These are phyloP conservation scores for Centroberyx gerrardi DNA, from an alignment of 2,797 vertebrate genomes.

Conservation along the genomic window DNA sequence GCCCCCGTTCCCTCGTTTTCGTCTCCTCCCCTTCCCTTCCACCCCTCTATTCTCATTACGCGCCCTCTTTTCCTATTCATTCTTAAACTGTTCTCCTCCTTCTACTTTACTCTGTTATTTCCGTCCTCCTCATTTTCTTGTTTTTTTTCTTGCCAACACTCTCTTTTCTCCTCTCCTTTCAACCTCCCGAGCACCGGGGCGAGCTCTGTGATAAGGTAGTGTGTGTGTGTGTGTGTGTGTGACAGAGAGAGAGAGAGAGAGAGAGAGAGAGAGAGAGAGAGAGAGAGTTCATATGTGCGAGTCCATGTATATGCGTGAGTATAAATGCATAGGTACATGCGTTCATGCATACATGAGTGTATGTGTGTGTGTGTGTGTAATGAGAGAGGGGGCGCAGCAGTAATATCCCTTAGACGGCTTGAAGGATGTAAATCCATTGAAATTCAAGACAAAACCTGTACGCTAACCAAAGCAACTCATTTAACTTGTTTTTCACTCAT, in stretches of 20 bases:
- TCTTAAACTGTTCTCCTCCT: background rate
- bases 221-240: constrained; percentile 2
- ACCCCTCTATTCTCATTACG: constrained; percentile 6
- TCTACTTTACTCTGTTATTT: constrained; percentile 6
- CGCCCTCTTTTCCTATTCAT: background rate
- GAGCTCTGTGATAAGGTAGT: background rate
- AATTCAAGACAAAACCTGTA: constrained; percentile 48
- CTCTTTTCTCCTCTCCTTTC: background rate
- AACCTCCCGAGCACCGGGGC: background rate
- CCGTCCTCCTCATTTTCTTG: background rate
- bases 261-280: background rate
- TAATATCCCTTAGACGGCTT: constrained; percentile 27
- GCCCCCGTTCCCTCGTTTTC: constrained; percentile 3
- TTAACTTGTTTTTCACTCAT: constrained; percentile 69
- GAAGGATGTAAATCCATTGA: constrained; percentile 42
- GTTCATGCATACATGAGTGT: background rate
- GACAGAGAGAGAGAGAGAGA: background rate
- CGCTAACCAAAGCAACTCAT: constrained; percentile 53
- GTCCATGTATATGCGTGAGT: background rate
- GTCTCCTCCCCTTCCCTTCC: constrained; percentile 1
- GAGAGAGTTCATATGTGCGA: background rate
- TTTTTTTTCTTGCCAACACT: background rate
- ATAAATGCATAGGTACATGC: background rate
- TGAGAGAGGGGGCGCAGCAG: background rate
- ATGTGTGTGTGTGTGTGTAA: constrained; percentile 1